Conservation (phyloP, 2,113 vertebrate genomes). For the Hystrix cristata region DNA sequence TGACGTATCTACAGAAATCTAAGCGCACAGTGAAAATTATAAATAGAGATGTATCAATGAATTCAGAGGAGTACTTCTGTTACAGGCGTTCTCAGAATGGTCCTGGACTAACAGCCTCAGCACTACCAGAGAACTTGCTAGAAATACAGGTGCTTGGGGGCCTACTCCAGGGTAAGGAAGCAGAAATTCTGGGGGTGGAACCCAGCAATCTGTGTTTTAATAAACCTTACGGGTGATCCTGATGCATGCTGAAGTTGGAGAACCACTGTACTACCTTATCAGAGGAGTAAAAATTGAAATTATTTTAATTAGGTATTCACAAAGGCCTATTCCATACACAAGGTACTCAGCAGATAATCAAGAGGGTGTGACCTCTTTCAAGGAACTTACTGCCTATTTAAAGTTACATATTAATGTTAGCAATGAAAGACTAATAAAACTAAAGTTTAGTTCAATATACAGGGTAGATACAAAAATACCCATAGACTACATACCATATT, state of each 20-base stretch:
- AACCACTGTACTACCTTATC: background rate
- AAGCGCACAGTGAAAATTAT: background rate
- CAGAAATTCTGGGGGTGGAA: background rate
- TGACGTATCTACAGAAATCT: background rate
- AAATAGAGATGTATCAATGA: background rate
- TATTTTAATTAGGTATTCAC: conserved; percentile 17
- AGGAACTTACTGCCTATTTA: background rate
- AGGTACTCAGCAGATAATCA: background rate
- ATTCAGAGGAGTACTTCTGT: background rate
- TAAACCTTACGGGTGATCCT: background rate
- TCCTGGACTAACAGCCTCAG: background rate
- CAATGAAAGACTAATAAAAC: background rate
- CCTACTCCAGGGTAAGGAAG: background rate
- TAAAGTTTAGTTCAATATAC: background rate
- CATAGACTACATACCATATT: fast-evolving
- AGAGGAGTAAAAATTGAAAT: conserved; percentile 29
- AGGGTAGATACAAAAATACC: background rate
- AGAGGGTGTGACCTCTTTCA: background rate
- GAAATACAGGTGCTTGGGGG: background rate
- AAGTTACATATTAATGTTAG: background rate
- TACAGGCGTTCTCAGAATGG: background rate
- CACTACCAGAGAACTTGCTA: background rate
- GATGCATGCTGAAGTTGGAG: background rate
- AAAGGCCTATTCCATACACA: background rate
- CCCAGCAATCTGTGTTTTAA: background rate